Evolutionary conservation across 2,888 invertebrate species (phyloP).

Genomic region (Philaethria dido): DNA sequence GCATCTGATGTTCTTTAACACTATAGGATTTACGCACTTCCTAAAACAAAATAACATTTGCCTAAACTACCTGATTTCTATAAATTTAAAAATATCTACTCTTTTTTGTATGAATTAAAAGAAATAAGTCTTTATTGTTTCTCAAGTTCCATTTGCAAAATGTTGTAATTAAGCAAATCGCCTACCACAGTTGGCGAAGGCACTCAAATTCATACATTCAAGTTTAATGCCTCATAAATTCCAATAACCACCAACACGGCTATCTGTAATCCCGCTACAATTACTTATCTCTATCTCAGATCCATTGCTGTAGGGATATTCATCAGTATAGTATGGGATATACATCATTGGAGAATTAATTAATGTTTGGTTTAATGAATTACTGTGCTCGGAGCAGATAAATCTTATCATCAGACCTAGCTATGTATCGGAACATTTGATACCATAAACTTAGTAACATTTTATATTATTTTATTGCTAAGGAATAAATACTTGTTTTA

Average conservation of each 20-base stretch:
- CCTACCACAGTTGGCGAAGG: background rate
- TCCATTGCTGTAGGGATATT: constrained; percentile 9
- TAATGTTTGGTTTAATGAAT: constrained; percentile 19
- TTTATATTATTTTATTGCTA: background rate
- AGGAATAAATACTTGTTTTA: too few species aligned
- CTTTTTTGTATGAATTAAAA: background rate
- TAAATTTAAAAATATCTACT: background rate
- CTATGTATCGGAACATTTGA: background rate
- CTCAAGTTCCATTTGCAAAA: background rate
- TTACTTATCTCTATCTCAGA: constrained; percentile 6
- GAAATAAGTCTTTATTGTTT: background rate
- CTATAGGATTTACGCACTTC: too few species aligned
- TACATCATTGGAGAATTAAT: constrained; percentile 13
- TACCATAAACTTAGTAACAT: background rate
- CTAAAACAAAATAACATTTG: too few species aligned
- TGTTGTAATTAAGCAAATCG: background rate
- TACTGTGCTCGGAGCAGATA: background rate
- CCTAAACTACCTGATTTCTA: too few species aligned
- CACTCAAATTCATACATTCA: constrained; percentile 18
- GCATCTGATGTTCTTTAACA: too few species aligned
- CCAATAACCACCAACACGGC: constrained; percentile 12
- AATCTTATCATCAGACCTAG: background rate
- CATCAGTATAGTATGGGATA: constrained; percentile 16
- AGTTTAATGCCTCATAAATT: constrained; percentile 19
- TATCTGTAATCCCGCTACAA: constrained; percentile 18